A percentile compares a stretch with the other conserved stretches of the same genome.
Evolutionary conservation across 2,888 invertebrate genomes (phyloP).

Genomic region (Tortricodes alternella): DNA sequence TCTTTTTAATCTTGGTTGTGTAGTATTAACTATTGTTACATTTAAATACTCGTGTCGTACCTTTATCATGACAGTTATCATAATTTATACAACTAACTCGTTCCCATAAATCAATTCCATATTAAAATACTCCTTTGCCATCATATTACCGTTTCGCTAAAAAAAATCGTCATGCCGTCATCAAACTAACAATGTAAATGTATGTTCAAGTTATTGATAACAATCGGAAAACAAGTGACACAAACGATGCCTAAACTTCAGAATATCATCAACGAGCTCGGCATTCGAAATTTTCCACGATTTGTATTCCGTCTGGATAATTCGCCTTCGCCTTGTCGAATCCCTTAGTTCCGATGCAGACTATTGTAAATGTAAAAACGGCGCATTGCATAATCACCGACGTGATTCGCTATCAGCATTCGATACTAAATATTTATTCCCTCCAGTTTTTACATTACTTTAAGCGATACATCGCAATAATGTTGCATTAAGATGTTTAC

Average conservation of each 20-base stretch:
- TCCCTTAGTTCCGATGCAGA: constrained; percentile 75
- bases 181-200: constrained; percentile 10
- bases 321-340: constrained; percentile 61
- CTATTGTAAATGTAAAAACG: constrained; percentile 78
- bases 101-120: no score
- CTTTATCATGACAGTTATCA: no score
- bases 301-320: constrained; percentile 78
- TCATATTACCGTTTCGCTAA: no score
- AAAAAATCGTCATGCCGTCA: neutral
- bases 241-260: constrained; percentile 47
- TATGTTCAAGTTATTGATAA: constrained; percentile 24
- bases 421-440: constrained; percentile 76
- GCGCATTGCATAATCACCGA: constrained; percentile 78
- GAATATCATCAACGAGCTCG: constrained; percentile 59
- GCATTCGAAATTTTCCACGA: constrained; percentile 75
- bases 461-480: constrained; percentile 55
- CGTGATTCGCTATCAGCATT: constrained; percentile 77
- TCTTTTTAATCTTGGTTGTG: no score
- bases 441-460: constrained; percentile 61
- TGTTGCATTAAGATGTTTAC: constrained; percentile 42
- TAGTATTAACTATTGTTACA: no score
- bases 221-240: constrained; percentile 33
- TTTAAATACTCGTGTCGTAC: no score
- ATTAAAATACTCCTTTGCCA: no score
- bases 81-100: no score